Percentiles rank a stretch among this genome's conserved stretches.
Conservation (phyloP, 2,113 vertebrate genomes). For the Cryptoleucopteryx plumbea region DNA sequence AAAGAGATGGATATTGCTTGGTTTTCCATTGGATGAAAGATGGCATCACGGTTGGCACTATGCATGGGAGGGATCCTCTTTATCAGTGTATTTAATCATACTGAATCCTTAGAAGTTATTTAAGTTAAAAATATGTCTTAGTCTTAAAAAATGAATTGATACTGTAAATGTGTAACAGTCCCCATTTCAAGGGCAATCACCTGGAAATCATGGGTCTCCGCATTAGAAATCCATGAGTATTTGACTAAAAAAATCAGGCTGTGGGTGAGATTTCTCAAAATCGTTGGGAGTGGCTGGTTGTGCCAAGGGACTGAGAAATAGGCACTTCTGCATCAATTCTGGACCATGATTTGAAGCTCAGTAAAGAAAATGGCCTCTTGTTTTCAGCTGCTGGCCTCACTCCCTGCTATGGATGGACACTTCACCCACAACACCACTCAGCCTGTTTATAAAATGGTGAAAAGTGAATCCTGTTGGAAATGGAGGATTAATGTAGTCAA, state of each 20-base stretch:
- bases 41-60: background rate
- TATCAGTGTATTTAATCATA: background rate
- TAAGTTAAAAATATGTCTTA: background rate
- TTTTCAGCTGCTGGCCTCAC: background rate
- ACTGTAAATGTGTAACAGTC: background rate
- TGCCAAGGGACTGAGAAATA: background rate
- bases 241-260: background rate
- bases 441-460: background rate
- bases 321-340: background rate
- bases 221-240: background rate
- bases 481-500: background rate
- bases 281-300: background rate
- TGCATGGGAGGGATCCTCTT: background rate
- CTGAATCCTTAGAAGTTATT: background rate
- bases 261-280: background rate
- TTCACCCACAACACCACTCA: background rate
- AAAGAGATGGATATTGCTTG: background rate
- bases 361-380: background rate
- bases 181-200: background rate
- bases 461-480: slow-evolving; percentile 33
- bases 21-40: background rate
- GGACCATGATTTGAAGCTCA: background rate
- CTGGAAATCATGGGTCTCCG: background rate
- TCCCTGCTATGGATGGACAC: background rate
- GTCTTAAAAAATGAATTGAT: background rate